Percentiles rank a stretch among this genome's conserved stretches.
phyloP scores from a whole-genome alignment of 2,113 vertebrate species.

The Recurvirostra avosetta region DNA sequence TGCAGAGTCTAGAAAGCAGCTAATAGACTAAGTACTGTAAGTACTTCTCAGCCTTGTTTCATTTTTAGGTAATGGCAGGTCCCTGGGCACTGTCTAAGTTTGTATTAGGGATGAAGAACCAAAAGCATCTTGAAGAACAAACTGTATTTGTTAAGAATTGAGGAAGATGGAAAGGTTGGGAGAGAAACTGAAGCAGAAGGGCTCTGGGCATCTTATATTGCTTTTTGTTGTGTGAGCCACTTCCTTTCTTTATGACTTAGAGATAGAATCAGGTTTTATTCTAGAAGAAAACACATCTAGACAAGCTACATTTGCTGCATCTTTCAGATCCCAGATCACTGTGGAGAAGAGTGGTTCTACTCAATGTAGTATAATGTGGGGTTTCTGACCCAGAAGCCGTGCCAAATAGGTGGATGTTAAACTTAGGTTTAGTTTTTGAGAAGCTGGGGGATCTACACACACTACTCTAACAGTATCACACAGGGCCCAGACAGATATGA shows the following conservation, averaged over 20 bases:
- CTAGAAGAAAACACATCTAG: not conserved
- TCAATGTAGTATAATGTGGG: not conserved
- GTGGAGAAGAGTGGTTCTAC: not conserved
- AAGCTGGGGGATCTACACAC: not conserved
- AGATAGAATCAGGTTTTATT: not conserved
- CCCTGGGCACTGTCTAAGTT: not conserved
- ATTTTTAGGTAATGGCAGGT: not conserved
- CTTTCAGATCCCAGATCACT: not conserved
- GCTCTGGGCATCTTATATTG: not conserved
- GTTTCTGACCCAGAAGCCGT: not conserved
- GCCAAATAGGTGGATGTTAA: not conserved
- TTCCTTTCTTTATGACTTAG: not conserved
- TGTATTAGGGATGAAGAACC: not conserved
- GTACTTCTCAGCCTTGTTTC: not conserved
- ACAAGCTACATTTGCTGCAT: not conserved
- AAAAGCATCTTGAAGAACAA: not conserved
- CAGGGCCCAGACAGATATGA: not conserved
- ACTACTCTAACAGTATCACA: not conserved
- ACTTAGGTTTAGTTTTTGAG: not conserved
- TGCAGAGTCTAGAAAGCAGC: not conserved
- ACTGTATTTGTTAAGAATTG: not conserved
- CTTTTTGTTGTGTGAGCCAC: not conserved
- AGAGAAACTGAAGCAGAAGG: not conserved
- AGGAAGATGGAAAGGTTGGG: not conserved
- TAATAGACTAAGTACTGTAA: not conserved